Evolutionary conservation across 2,888 invertebrate species (phyloP).

Genomic region (Agrochola lota): DNA sequence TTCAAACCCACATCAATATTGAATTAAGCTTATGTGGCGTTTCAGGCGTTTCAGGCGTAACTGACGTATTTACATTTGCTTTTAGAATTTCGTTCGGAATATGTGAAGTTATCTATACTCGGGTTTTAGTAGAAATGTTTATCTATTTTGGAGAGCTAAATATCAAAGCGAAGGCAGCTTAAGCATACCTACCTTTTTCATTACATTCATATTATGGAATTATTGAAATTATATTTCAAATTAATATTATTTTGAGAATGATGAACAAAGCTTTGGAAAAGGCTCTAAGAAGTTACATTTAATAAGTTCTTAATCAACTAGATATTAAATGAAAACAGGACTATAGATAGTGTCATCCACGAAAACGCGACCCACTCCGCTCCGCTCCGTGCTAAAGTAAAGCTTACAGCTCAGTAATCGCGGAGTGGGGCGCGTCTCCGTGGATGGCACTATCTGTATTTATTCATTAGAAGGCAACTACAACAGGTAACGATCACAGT

Average conservation of each 20-base stretch:
- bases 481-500: too few species aligned
- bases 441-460: too few species aligned
- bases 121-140: slow-evolving; percentile 10
- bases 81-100: slow-evolving; percentile 31
- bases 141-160: slow-evolving; percentile 12
- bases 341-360: too few species aligned
- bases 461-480: too few species aligned
- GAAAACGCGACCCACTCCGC: too few species aligned
- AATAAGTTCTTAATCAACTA: not conserved
- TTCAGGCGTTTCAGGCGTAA: slow-evolving; percentile 24
- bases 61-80: slow-evolving; percentile 33
- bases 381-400: too few species aligned
- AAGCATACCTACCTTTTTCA: not conserved
- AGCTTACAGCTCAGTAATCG: too few species aligned
- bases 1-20: slow-evolving; percentile 61
- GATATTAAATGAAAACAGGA: not conserved
- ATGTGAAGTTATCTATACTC: slow-evolving; percentile 26
- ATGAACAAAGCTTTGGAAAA: not conserved
- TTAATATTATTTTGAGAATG: not conserved
- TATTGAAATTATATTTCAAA: not conserved
- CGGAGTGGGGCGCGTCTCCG: too few species aligned
- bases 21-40: slow-evolving; percentile 49
- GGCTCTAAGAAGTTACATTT: not conserved
- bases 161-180: not conserved
- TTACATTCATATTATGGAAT: not conserved